Conservation (phyloP, 2,113 vertebrate species). For the Vulpes lagopus region DNA sequence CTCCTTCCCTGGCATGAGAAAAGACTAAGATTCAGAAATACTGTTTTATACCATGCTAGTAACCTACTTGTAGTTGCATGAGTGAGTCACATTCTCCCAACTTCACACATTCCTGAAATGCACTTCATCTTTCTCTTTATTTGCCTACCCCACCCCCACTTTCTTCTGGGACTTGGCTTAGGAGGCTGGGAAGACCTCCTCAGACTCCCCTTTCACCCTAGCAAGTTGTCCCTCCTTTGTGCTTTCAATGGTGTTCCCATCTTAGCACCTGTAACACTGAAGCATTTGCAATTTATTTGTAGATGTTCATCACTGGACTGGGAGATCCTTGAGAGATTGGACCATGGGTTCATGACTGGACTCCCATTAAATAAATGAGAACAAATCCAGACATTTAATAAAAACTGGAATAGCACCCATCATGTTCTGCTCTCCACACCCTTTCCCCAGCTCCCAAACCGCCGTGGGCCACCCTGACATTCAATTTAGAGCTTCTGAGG, state of each 20-base stretch:
- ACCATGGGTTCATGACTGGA: not conserved
- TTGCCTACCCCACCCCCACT: not conserved
- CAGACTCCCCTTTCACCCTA: accelerated
- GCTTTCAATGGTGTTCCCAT: not conserved
- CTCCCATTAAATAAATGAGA: not conserved
- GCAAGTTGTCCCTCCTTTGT: not conserved
- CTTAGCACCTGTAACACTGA: not conserved
- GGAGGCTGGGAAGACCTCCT: not conserved
- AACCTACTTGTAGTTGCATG: not conserved
- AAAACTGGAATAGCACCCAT: not conserved
- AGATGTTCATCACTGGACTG: not conserved
- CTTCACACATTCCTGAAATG: not conserved
- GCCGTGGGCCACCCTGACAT: not conserved
- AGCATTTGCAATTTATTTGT: not conserved
- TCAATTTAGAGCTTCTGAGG: not conserved
- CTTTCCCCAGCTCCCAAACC: no score
- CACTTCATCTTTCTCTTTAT: not conserved
- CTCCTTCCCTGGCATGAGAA: not conserved
- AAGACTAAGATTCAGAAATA: slow-evolving; percentile 24
- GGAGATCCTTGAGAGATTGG: not conserved
- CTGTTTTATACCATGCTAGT: not conserved
- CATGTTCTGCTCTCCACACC: not conserved
- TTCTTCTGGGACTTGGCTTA: not conserved
- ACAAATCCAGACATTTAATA: not conserved
- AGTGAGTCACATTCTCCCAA: not conserved